A percentile compares a stretch with the other conserved stretches of the same genome.
Evolutionary conservation across 53 echinoderm and acorn worm genomes (phyloP).

Genomic region (Hippasteria phrygiana): DNA sequence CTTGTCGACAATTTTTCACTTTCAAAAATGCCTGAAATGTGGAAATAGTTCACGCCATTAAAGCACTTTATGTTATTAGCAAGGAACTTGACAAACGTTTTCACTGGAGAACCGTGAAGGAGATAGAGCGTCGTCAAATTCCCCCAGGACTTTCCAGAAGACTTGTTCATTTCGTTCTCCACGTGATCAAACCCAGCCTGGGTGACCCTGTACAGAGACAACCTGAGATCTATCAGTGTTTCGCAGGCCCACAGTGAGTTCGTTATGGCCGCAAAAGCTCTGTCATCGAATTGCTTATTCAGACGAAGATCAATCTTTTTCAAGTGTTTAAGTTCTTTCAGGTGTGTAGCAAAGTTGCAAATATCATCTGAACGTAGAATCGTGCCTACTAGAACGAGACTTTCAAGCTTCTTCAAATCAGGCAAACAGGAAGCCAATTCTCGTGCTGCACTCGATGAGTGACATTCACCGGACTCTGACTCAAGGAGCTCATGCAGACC

Average conservation of each 20-base stretch:
- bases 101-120: neutral
- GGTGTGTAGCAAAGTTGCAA: neutral
- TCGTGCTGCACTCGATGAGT: neutral
- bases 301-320: conserved; percentile 31
- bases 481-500: neutral
- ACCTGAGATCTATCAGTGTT: neutral
- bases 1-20: too few species aligned
- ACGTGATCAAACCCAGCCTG: neutral
- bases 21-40: neutral
- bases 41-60: neutral
- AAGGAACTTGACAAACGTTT: neutral
- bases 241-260: neutral
- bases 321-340: neutral
- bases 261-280: neutral
- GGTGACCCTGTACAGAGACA: conserved; percentile 34
- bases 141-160: neutral
- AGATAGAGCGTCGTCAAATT: conserved; percentile 8
- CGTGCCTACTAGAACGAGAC: conserved; percentile 14
- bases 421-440: neutral
- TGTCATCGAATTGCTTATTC: conserved; percentile 15
- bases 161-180: neutral
- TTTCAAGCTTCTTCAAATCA: neutral
- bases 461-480: conserved; percentile 21
- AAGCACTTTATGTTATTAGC: neutral
- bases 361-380: conserved; percentile 9